These are phyloP conservation scores for Blomia tropicalis DNA, from an alignment of 2,888 invertebrate species.

Conservation along the genomic window DNA sequence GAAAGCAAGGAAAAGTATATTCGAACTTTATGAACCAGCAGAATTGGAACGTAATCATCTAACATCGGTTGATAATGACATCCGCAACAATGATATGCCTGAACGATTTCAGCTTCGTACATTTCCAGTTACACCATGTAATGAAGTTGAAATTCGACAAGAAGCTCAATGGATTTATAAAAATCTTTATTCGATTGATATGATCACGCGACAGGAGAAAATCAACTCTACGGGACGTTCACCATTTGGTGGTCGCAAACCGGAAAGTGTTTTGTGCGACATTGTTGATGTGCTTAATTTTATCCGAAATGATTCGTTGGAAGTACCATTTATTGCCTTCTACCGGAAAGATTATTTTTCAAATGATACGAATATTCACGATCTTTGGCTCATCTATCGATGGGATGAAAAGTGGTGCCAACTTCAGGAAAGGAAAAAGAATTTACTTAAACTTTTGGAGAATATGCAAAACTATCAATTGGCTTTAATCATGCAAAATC, in stretches of 20 bases:
- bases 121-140: constrained; percentile 57
- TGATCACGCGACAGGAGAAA: constrained; percentile 54
- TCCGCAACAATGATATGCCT: constrained; percentile 41
- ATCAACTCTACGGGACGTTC: constrained; percentile 27
- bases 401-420: constrained; percentile 91
- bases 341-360: constrained; percentile 95
- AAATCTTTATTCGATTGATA: constrained; percentile 68
- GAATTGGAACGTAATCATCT: constrained; percentile 90
- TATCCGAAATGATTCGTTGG: constrained; percentile 82
- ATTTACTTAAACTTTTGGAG: constrained; percentile 60
- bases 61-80: constrained; percentile 79
- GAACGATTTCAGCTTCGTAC: constrained; percentile 52
- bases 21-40: constrained; percentile 76
- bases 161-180: constrained; percentile 97
- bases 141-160: constrained; percentile 60
- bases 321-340: constrained; percentile 88
- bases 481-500: constrained; percentile 60
- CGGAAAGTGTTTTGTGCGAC: constrained; percentile 47
- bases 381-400: constrained; percentile 94
- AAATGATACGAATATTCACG: constrained; percentile 80
- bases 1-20: constrained; percentile 35
- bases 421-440: constrained; percentile 63
- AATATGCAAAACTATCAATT: constrained; percentile 82
- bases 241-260: constrained; percentile 30
- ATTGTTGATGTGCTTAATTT: constrained; percentile 86